Base-by-base conservation (phyloP, 2,888 invertebrate species). In the Labia minor region DNA sequence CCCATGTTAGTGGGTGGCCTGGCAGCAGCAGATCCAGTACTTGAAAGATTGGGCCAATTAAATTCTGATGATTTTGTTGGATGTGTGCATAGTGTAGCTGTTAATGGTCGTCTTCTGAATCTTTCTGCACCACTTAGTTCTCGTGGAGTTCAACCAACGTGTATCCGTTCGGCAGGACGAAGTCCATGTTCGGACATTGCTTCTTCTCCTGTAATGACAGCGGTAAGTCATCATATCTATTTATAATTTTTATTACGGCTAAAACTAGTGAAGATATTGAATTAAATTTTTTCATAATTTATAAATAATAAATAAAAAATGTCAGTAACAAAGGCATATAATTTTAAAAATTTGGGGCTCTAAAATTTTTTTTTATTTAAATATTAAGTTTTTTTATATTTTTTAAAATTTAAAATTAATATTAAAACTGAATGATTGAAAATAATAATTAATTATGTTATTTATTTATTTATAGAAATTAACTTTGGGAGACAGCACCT, bases 21-120 rank as follows among this genome's bases (percentile, higher is more conserved):
- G 37, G 81, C 85, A 63, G 87, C 87, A 71, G 90, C 94, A 0
- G 92, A 92, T 77, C 90, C 93, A 14, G 86, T 95, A 0, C 78
- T 95, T 21, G 92, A 94, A 76, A 84, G 94, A 62, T 92, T 92
- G 0, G 93, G 92, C 0, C 95, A 95, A 78, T 86, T 96, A 49
- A 89, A 89, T 73, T 88, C 94, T 0, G 95, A 95, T 75, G 95
- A 96, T 76, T 86, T 97, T 69, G 88, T 95, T 16, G 97, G 97
- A 3, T 97, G 97, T 75, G 86, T 96, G 71, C 93, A 95, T 74
- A 92, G 92, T 72, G 88, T 95, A 1, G 85, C 89, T 0, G 85
- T 96, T 66, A 95, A 96, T 74, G 95, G 94, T 1, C 84, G 92
- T 19, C 80, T 86, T 0, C 76, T 95, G 20, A 94, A 95, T 75